Conservation (phyloP, 2,797 vertebrate species). For the Platalea minor region DNA sequence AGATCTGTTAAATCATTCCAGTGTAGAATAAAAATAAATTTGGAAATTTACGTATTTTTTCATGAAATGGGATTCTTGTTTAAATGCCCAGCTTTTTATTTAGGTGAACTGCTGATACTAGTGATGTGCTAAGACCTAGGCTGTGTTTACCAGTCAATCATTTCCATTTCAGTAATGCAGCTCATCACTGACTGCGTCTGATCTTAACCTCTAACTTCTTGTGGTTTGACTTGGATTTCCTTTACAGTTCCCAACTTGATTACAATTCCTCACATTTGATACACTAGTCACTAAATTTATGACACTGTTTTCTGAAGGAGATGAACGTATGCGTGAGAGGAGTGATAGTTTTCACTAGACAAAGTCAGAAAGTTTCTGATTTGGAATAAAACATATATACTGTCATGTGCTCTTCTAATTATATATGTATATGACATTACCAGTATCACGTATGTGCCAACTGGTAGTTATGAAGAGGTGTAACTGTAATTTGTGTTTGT, state of each 20-base stretch:
- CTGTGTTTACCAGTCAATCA: not conserved
- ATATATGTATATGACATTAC: not conserved
- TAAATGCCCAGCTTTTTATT: not conserved
- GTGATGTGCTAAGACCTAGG: not conserved
- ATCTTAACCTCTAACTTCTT: not conserved
- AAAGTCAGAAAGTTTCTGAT: not conserved
- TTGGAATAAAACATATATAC: not conserved
- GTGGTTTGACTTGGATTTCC: not conserved
- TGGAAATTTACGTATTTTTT: not conserved
- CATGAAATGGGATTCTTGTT: not conserved
- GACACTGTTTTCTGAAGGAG: not conserved
- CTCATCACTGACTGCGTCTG: not conserved
- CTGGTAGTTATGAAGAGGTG: not conserved
- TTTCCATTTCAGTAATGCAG: not conserved
- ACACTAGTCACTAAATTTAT: not conserved
- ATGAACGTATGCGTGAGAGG: not conserved
- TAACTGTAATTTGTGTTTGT: slow-evolving; percentile 11
- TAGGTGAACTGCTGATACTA: not conserved
- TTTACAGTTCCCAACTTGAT: not conserved
- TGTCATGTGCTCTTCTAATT: not conserved
- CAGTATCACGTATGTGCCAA: not conserved
- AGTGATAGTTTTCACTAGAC: not conserved
- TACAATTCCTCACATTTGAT: not conserved
- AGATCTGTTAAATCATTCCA: not conserved
- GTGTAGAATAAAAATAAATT: not conserved